A percentile compares a stretch with the other conserved stretches of the same genome.
phyloP scores from a whole-genome alignment of 64 coral and sea anemone genomes.

The Actinia equina region DNA sequence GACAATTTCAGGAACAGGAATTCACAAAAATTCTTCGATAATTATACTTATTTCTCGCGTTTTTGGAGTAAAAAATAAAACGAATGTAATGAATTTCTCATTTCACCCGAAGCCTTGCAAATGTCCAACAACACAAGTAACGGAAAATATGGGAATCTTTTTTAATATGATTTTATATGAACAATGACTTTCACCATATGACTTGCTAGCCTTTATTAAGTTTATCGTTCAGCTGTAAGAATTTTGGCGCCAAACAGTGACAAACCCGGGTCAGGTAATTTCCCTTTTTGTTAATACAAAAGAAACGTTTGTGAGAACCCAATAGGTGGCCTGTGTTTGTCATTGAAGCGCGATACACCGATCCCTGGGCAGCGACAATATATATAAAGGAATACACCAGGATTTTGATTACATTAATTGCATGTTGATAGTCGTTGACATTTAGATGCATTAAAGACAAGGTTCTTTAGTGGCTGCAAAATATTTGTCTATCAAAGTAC shows the following conservation, averaged over 20 bases:
- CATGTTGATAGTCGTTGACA: not conserved
- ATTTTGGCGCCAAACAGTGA: slow-evolving; percentile 8
- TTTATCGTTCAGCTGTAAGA: not conserved
- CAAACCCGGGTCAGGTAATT: not conserved
- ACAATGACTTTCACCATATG: not conserved
- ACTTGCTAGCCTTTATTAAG: not conserved
- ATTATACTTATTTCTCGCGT: too few relatives aligned
- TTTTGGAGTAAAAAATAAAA: not conserved
- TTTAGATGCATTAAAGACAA: too few relatives aligned
- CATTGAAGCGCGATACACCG: not conserved
- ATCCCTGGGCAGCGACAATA: not conserved
- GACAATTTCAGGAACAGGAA: too few relatives aligned
- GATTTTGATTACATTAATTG: not conserved
- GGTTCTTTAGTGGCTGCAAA: too few relatives aligned
- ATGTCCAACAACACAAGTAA: not conserved
- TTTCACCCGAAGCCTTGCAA: not conserved
- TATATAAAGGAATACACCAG: not conserved
- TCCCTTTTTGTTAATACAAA: not conserved
- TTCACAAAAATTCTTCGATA: too few relatives aligned
- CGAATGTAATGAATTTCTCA: not conserved
- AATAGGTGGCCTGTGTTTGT: not conserved
- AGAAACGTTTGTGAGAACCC: not conserved
- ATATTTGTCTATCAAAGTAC: too few relatives aligned
- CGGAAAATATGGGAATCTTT: not conserved
- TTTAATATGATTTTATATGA: not conserved